Base-by-base conservation (phyloP, 1,140 invertebrate species). In the Melipona quadrifasciata region DNA sequence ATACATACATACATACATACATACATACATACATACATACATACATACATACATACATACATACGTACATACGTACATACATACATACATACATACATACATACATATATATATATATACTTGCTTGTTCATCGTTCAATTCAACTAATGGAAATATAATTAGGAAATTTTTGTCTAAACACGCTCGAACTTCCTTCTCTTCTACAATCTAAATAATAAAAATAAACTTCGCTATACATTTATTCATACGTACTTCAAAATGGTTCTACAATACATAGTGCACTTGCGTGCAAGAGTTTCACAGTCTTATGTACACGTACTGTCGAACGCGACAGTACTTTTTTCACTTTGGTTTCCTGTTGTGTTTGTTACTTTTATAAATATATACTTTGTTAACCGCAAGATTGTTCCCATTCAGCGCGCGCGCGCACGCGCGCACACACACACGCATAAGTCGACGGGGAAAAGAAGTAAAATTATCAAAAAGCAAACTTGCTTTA, bases 211-310 rank as follows among this genome's bases (percentile, higher is more conserved):
- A 92, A 93, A 93, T 92, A 91, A 93, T 92, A 93, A 93, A 93
- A 92, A 92, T 93, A 92, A 93, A 91, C 86, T 91, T 92, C 87
- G 87, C 92, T 92, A 92, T 93, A 92, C 90, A 92, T 91, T 90
- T 91, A 89, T 92, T 83, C 88, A 73, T 87, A 91, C 89, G 90
- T 89, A 86, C 86, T 89, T 86, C 57, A n/a, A 84, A 87, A 90
- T 87, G 87, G 86, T 47, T 89, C 84, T 88, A 91, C 86, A 83
- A 88, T 91, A 89, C 86, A 90, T 87, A 77, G 61, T 81, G 85
- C 77, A 85, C 89, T 87, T 70, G 79, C 87, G 87, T 80, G 86
- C 81, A 86, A 90, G 87, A 82, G 88, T 86, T 86, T 92, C 87
- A 92, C 92, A 93, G 92, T 93, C 92, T 93, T 93, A 92, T 93